Percentiles rank a stretch among this genome's conserved stretches.
These are phyloP conservation scores for Calonectris borealis DNA, from an alignment of 2,113 vertebrate species.

Conservation along the genomic window DNA sequence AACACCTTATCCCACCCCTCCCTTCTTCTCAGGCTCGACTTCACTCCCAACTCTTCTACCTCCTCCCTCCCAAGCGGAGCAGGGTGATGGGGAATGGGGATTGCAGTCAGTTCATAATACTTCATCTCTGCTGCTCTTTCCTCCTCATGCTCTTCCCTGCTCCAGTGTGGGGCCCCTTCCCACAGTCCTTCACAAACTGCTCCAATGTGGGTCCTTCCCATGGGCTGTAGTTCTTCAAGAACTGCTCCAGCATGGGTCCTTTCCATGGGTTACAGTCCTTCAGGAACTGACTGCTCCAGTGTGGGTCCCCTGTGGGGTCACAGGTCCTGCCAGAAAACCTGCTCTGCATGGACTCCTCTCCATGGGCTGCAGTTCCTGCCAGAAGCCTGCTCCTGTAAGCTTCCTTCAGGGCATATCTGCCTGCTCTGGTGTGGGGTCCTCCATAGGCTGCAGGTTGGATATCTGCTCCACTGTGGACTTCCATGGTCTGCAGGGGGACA, in stretches of 20 bases:
- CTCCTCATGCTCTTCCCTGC: not conserved
- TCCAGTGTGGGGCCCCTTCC: not conserved
- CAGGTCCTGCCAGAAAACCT: not conserved
- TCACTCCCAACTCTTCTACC: not conserved
- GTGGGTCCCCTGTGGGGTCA: not conserved
- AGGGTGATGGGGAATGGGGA: not conserved
- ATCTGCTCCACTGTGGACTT: not conserved
- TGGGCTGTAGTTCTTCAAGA: not conserved
- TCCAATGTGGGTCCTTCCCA: not conserved
- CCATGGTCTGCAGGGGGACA: not conserved
- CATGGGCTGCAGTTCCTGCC: not conserved
- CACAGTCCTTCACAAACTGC: not conserved
- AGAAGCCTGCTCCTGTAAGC: not conserved
- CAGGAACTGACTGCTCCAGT: not conserved
- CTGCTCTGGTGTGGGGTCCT: not conserved
- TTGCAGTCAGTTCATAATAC: not conserved
- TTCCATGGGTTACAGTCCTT: not conserved
- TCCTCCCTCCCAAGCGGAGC: not conserved
- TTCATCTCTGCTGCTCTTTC: not conserved
- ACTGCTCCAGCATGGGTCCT: not conserved
- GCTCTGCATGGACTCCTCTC: not conserved
- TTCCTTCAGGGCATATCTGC: not conserved
- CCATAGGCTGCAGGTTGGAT: not conserved
- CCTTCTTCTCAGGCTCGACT: not conserved
- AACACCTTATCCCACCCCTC: not conserved